These are phyloP conservation scores for Polypedilum pembai DNA, from an alignment of 1,140 invertebrate species.

Conservation along the genomic window DNA sequence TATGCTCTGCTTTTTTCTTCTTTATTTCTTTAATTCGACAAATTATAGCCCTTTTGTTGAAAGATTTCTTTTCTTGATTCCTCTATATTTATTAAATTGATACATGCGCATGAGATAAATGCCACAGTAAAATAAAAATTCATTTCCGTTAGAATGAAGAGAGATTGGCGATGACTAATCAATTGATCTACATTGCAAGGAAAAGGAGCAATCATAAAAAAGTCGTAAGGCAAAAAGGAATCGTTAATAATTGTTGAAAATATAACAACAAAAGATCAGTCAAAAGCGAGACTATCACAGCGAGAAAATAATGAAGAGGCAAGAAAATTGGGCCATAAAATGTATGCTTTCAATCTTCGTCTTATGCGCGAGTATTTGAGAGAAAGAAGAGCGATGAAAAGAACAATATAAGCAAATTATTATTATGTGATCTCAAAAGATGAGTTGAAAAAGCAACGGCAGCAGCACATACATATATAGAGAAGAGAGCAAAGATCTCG, in stretches of 20 bases:
- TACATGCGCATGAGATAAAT: background rate
- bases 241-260: slow-evolving; percentile 10
- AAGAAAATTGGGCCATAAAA: slow-evolving; percentile 26
- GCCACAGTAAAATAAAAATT: background rate
- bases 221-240: background rate
- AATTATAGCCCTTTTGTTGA: slow-evolving; percentile 18
- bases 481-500: background rate
- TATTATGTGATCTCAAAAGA: slow-evolving; percentile 14
- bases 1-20: slow-evolving; percentile 10
- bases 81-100: background rate
- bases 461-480: background rate
- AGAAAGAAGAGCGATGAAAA: background rate
- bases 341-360: background rate
- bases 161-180: background rate
- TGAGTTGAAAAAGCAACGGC: background rate
- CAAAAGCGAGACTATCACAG: background rate
- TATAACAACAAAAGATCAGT: background rate
- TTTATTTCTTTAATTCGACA: background rate
- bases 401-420: slow-evolving; percentile 28
- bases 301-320: slow-evolving; percentile 10
- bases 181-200: background rate
- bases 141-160: background rate
- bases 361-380: background rate
- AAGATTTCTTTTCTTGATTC: background rate
- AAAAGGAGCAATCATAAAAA: background rate